These are phyloP conservation scores for Pyrocephalus nanus DNA, from an alignment of 2,797 vertebrate species.

Conservation along the genomic window DNA sequence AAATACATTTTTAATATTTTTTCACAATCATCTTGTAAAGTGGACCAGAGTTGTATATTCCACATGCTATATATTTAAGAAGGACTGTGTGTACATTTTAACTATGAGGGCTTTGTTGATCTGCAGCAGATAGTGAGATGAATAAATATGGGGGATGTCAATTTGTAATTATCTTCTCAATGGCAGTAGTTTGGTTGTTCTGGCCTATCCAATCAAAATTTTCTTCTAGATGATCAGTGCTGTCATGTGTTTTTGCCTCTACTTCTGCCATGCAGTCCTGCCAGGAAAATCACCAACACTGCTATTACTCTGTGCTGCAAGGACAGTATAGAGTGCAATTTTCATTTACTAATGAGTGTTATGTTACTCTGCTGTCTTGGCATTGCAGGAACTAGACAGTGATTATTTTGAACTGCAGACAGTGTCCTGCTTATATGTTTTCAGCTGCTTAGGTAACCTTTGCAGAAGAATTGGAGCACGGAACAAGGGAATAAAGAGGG, in stretches of 20 bases:
- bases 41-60: not conserved
- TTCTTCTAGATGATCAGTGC: not conserved
- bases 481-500: not conserved
- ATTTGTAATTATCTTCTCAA: not conserved
- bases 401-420: not conserved
- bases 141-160: not conserved
- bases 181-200: not conserved
- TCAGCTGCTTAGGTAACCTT: conserved; percentile 16
- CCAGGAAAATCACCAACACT: not conserved
- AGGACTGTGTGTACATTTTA: not conserved
- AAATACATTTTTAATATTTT: not conserved
- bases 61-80: not conserved
- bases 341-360: not conserved
- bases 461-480: not conserved
- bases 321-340: not conserved
- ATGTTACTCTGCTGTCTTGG: not conserved
- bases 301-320: not conserved
- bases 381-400: not conserved
- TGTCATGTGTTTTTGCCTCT: not conserved
- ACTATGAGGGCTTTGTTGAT: not conserved
- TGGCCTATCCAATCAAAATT: not conserved
- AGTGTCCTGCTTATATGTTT: not conserved
- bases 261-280: not conserved
- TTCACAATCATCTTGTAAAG: not conserved
- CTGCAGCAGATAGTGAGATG: not conserved